Evolutionary conservation across 2,888 invertebrate species (phyloP), one percentile per base, ranked within the genome.

Genomic region (Orthonychiurus folsomi): DNA sequence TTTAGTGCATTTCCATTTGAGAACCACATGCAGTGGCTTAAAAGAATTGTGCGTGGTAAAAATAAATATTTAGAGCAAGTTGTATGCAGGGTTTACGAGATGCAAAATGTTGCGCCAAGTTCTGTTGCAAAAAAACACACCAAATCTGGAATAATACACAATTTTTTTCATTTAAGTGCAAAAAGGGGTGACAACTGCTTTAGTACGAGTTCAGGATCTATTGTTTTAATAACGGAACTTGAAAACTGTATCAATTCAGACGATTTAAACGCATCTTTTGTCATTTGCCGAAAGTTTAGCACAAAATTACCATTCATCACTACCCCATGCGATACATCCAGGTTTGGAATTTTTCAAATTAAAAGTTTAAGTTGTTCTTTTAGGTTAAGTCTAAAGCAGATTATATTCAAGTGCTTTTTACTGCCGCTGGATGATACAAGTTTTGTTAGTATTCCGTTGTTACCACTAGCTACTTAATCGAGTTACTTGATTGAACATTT

Each of bases 1-100:
- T 74, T 74, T 64, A 75, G 72, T 61, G 66, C 74, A 2, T 76
- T 76, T 69, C 70, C 73, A 9, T 77, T 75, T 73, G 76, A 77
- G 67, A 76, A 71, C 59, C 71, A 66, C 50, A 61, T 76, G 54
- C 72, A 70, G 54, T 61, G 53, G 25, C 25, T 74, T 20, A 68
- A 70, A 48, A 63, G 58, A 50, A 56, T 48, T 25, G 3, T 56
- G 15, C 50, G 50, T 23, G 20, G 25, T 23, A 61, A 50, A 26
- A 61, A 47, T 55, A 47, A 25, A 21, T 37, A 55, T 48, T 50
- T 61, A 18, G 18, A 25, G 50, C 61, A 61, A 27, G 50, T 56
- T 12, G 50, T 56, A 18, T n/a, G 56, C 12, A 2, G 61, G 3
- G n/a, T 61, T 9, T 20, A 2, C 2, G 60, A 60, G n/a, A n/a